phyloP scores from a whole-genome alignment of 2,888 invertebrate genomes.

The Eupithecia subumbrata region DNA sequence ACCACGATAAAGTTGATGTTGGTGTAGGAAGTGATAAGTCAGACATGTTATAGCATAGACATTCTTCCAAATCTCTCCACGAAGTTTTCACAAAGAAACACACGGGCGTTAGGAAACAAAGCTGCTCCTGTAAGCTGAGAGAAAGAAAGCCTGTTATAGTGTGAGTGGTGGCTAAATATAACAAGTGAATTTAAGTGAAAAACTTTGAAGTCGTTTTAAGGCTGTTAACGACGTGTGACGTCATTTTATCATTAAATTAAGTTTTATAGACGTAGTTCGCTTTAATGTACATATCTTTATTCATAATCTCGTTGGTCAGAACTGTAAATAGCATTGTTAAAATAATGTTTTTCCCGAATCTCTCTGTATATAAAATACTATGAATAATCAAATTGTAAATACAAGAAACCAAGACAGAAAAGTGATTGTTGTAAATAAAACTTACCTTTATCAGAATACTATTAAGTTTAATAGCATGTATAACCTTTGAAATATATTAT shows the following conservation, averaged over 20 bases:
- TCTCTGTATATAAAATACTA: constrained; percentile 25
- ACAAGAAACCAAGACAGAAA: constrained; percentile 44
- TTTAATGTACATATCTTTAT: constrained; percentile 41
- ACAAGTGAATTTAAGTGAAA: constrained; percentile 24
- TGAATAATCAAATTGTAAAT: constrained; percentile 38
- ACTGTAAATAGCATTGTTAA: constrained; percentile 31
- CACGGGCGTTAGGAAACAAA: constrained; percentile 66
- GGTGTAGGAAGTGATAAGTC: constrained; percentile 57
- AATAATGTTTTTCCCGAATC: constrained; percentile 29
- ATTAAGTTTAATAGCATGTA: constrained; percentile 44
- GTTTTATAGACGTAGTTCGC: constrained; percentile 33
- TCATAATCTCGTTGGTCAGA: constrained; percentile 16
- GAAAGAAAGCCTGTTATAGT: constrained; percentile 73
- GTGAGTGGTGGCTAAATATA: constrained; percentile 7
- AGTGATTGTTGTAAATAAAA: constrained; percentile 63
- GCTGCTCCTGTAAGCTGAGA: constrained; percentile 74
- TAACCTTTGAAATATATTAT: neutral
- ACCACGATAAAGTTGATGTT: constrained; percentile 29
- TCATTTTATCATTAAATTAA: constrained; percentile 41
- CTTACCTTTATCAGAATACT: constrained; percentile 48
- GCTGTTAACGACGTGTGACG: constrained; percentile 44
- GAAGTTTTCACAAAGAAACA: constrained; percentile 64
- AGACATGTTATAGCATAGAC: constrained; percentile 75
- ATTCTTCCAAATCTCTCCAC: constrained; percentile 68
- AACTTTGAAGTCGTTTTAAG: constrained; percentile 39